These are phyloP conservation scores for Temnothorax rugatulus DNA, from an alignment of 2,888 invertebrate species.

Conservation along the genomic window DNA sequence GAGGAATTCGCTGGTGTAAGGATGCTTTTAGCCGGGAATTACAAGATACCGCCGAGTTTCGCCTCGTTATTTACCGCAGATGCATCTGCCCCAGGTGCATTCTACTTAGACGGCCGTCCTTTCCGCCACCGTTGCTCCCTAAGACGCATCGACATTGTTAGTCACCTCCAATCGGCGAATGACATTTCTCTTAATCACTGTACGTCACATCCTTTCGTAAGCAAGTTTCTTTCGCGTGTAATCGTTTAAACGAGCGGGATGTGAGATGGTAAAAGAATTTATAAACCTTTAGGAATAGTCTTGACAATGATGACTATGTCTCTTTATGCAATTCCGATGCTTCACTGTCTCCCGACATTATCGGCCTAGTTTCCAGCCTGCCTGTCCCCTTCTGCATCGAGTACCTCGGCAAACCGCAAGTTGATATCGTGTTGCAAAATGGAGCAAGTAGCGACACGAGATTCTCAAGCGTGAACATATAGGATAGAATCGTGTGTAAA, in stretches of 20 bases:
- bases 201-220: background rate
- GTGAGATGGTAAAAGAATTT: background rate
- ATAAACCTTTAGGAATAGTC: constrained; percentile 4
- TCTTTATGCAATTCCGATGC: constrained; percentile 35
- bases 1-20: constrained; percentile 30
- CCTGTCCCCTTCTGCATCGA: constrained; percentile 47
- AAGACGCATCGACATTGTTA: background rate
- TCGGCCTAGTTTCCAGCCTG: constrained; percentile 48
- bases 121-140: background rate
- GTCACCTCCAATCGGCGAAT: background rate
- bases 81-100: constrained; percentile 41
- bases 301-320: constrained; percentile 28
- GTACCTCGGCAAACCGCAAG: constrained; percentile 41
- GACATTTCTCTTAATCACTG: background rate
- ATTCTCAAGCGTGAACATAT: constrained; percentile 38
- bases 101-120: background rate
- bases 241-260: background rate
- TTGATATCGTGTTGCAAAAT: constrained; percentile 52
- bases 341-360: constrained; percentile 37
- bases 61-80: constrained; percentile 26
- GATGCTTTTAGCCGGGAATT: constrained; percentile 42
- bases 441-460: constrained; percentile 52
- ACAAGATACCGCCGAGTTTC: constrained; percentile 18
- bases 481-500: constrained; percentile 32
- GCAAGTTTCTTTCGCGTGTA: background rate